These are phyloP conservation scores for Babyrousa celebensis DNA, from an alignment of 2,797 vertebrate genomes.

Conservation along the genomic window DNA sequence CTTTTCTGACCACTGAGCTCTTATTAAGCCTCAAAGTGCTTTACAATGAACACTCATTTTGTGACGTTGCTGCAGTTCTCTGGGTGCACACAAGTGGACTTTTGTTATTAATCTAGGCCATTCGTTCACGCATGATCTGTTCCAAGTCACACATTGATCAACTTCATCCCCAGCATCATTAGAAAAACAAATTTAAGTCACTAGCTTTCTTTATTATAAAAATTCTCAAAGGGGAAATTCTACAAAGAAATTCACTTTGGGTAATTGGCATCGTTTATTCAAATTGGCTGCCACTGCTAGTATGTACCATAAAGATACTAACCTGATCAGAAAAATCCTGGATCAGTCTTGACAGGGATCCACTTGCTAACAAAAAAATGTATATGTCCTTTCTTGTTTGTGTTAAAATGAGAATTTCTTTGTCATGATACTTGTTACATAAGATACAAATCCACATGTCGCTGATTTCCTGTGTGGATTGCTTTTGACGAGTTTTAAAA, in stretches of 20 bases:
- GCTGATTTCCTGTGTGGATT: neutral
- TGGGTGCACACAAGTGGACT: neutral
- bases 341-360: neutral
- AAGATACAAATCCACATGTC: neutral
- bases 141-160: neutral
- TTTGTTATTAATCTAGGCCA: neutral
- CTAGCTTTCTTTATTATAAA: neutral
- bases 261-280: neutral
- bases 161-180: neutral
- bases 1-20: neutral
- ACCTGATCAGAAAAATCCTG: neutral
- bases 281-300: neutral
- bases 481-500: neutral
- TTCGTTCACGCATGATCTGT: neutral
- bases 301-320: neutral
- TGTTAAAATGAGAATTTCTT: constrained; percentile 28
- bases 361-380: constrained; percentile 1
- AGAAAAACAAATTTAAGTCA: neutral
- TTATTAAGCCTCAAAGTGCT: neutral
- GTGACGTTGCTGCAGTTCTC: neutral
- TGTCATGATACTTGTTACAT: neutral
- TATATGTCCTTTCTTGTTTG: neutral
- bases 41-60: neutral
- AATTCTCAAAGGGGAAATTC: constrained; percentile 29
- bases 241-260: neutral